Evolutionary conservation across 2,888 invertebrate species (phyloP).

Genomic region (Troilus luridus): DNA sequence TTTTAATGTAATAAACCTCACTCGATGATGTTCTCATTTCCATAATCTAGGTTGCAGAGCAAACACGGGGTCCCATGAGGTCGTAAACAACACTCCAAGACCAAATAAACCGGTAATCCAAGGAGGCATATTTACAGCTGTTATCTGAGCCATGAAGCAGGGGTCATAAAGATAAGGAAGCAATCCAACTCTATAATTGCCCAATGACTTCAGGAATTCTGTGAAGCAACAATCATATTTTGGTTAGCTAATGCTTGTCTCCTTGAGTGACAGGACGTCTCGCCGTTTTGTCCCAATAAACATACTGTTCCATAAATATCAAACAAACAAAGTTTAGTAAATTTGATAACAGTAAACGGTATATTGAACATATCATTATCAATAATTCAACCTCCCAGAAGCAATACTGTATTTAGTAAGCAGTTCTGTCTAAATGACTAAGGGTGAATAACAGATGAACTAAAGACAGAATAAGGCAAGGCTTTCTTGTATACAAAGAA

Average conservation of each 20-base stretch:
- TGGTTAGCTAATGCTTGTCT: neutral
- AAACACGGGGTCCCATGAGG: neutral
- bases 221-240: constrained; percentile 30
- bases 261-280: neutral
- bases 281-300: neutral
- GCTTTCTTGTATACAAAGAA: too few relatives aligned
- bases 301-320: neutral
- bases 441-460: too few relatives aligned
- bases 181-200: neutral
- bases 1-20: neutral
- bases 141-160: constrained; percentile 2
- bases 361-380: too few relatives aligned
- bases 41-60: constrained; percentile 40
- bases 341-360: too few relatives aligned
- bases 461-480: too few relatives aligned
- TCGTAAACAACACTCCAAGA: constrained; percentile 8
- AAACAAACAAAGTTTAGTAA: neutral
- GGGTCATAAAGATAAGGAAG: constrained; percentile 34
- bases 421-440: too few relatives aligned
- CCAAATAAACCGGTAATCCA: constrained; percentile 39
- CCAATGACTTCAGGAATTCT: constrained; percentile 18
- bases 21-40: constrained; percentile 22
- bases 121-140: constrained; percentile 6
- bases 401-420: too few relatives aligned
- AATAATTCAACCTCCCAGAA: too few relatives aligned